phyloP scores from a whole-genome alignment of 2,113 vertebrate genomes.

The Podiceps cristatus region DNA sequence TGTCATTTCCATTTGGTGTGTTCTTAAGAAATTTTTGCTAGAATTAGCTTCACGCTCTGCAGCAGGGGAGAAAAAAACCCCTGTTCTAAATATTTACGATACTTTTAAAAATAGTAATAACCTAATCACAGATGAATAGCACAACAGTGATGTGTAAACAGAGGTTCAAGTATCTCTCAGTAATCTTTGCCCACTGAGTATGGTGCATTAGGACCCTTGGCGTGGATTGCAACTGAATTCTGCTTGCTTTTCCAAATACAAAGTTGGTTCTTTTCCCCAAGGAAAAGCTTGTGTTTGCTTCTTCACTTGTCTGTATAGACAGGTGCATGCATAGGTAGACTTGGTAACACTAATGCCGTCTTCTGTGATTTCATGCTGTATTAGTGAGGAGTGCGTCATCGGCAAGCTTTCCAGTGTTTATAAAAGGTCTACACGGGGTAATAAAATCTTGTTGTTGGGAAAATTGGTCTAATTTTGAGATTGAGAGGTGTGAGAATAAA shows the following conservation, averaged over 20 bases:
- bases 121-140: neutral
- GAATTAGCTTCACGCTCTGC: neutral
- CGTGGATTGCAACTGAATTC: neutral
- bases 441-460: constrained; percentile 63
- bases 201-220: neutral
- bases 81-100: neutral
- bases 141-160: neutral
- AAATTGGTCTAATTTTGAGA: constrained; percentile 74
- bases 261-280: neutral
- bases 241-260: neutral
- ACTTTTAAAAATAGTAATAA: neutral
- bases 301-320: neutral
- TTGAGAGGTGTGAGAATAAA: constrained; percentile 68
- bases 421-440: neutral
- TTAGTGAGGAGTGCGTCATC: neutral
- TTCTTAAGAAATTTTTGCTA: neutral
- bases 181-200: neutral
- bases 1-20: neutral
- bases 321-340: neutral
- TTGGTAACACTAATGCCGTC: neutral
- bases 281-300: neutral
- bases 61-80: neutral
- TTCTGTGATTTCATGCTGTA: neutral
- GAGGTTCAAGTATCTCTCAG: neutral
- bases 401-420: constrained; percentile 8